Evolutionary conservation across 2,888 invertebrate species (phyloP), one percentile per base, ranked within the genome.

Genomic region (Philopedon plagiatum): DNA sequence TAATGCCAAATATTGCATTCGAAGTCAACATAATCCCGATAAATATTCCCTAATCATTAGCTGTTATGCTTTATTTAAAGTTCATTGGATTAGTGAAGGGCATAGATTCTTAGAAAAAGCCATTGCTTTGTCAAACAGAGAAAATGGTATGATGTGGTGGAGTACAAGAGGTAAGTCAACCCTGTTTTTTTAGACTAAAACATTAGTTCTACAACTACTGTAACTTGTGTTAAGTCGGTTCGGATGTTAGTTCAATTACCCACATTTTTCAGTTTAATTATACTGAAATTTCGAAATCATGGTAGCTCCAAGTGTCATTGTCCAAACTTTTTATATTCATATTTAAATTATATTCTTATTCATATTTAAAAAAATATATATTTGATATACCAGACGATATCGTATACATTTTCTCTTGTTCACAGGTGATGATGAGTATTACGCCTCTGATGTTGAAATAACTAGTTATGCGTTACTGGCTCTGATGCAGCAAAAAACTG

Each of bases 401-500:
- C n/a, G n/a, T n/a, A n/a, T n/a, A n/a, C n/a, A n/a, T n/a, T n/a
- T n/a, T n/a, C n/a, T n/a, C n/a, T n/a, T n/a, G n/a, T 54, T 29
- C n/a, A 44, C 19, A 64, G 74, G 68, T 51, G 73, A 75, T 58
- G 56, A 60, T 49, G 66, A 62, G 13, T 77, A 79, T 1, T 75
- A 88, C 1, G 87, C 91, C 0, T 86, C 90, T 1, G 91, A 90
- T 21, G 88, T 93, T 65, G 93, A 93, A 80, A 91, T 91, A 75
- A 92, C 92, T 0, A 88, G 90, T 0, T 93, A 93, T 80, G 91
- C 88, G 0, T 85, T 93, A 11, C 84, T 92, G 1, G 87, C 92
- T 0, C 83, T 92, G 76, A 79, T 88, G 0, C 83, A 86, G 44
- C 81, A 89, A 63, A 87, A 88, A 0, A 87, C 86, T 0, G 83